Conservation (phyloP, 2,113 vertebrate genomes). For the Sclerurus mexicanus region DNA sequence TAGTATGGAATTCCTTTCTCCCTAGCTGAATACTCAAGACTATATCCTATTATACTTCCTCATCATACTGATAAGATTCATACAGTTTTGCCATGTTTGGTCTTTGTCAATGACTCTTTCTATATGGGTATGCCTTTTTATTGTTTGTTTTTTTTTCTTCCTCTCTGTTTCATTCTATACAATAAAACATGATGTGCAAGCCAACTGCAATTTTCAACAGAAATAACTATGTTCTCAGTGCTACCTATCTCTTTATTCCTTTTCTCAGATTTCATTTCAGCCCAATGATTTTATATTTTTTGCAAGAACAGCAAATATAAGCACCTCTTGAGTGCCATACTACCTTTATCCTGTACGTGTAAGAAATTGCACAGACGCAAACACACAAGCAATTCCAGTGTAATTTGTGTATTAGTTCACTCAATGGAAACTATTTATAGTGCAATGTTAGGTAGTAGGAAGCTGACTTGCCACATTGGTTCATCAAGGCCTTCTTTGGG, state of each 20-base stretch:
- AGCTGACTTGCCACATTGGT: not conserved
- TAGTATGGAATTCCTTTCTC: not conserved
- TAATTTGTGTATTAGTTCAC: not conserved
- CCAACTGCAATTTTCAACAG: not conserved
- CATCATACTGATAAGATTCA: not conserved
- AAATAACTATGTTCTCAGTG: not conserved
- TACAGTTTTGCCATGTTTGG: not conserved
- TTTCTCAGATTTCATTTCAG: not conserved
- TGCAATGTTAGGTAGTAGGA: not conserved
- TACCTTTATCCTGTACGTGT: not conserved
- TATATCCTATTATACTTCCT: not conserved
- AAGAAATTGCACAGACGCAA: not conserved
- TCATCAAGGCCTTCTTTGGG: not conserved
- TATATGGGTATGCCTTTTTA: not conserved
- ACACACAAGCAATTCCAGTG: not conserved
- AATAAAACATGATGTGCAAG: not conserved
- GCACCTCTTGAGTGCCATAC: not conserved
- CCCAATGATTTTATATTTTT: not conserved
- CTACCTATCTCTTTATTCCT: not conserved
- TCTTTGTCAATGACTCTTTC: not conserved
- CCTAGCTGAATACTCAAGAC: not conserved
- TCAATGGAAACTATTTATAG: not conserved
- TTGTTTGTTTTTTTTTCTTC: not conserved
- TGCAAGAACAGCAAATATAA: not conserved
- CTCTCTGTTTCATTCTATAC: not conserved